phyloP scores from a whole-genome alignment of 2,797 vertebrate genomes.

The Toxotes lorentzi region DNA sequence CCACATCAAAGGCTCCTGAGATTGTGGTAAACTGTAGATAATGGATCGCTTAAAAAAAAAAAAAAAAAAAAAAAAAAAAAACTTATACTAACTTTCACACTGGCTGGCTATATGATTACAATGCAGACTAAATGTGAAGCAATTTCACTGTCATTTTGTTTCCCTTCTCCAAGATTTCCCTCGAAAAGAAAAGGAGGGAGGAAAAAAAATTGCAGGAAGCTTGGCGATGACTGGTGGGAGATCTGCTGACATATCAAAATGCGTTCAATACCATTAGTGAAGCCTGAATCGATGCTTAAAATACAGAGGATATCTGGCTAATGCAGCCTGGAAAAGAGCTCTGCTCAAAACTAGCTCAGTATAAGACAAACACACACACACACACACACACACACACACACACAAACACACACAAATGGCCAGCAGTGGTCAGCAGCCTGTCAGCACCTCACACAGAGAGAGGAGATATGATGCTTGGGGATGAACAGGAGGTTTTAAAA shows the following conservation, averaged over 20 bases:
- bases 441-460: conserved; percentile 46
- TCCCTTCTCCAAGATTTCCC: conserved; percentile 49
- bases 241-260: conserved; percentile 66
- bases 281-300: conserved; percentile 60
- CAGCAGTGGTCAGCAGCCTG: conserved; percentile 43
- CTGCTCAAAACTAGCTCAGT: conserved; percentile 16
- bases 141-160: conserved; percentile 63
- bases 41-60: conserved; percentile 46
- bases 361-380: neutral
- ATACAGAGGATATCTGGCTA: conserved; percentile 39
- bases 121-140: conserved; percentile 65
- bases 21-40: conserved; percentile 54
- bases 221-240: conserved; percentile 29
- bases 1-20: conserved; percentile 22
- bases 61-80: conserved; percentile 24
- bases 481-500: conserved; percentile 8
- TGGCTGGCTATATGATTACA: conserved; percentile 63
- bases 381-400: neutral
- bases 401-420: neutral
- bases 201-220: conserved; percentile 15
- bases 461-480: conserved; percentile 7
- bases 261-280: conserved; percentile 55
- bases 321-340: conserved; percentile 42
- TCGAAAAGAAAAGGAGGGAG: conserved; percentile 14
- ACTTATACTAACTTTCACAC: conserved; percentile 60